Percentiles rank a stretch among this genome's conserved stretches.
These are phyloP conservation scores for Sprattus sprattus DNA, from an alignment of 2,113 vertebrate species.

Conservation along the genomic window DNA sequence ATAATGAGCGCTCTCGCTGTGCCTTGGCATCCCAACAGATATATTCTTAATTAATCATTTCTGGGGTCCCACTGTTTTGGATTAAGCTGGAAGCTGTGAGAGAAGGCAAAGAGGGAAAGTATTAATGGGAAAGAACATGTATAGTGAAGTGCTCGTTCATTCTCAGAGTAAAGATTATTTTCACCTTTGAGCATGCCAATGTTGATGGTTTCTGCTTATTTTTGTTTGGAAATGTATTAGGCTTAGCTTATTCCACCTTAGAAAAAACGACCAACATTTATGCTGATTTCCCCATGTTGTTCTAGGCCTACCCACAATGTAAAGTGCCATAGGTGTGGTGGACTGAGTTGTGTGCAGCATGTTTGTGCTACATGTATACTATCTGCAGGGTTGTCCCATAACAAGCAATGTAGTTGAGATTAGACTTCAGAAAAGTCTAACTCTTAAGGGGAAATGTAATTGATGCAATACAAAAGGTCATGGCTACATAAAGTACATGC, in stretches of 20 bases:
- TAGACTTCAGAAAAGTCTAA: not conserved
- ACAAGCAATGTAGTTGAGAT: not conserved
- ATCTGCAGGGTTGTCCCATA: not conserved
- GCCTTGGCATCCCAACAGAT: conserved; percentile 44
- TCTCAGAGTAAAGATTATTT: not conserved
- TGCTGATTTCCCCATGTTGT: not conserved
- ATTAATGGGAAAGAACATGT: not conserved
- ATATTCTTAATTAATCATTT: conserved; percentile 52
- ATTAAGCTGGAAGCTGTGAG: conserved; percentile 36
- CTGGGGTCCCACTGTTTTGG: conserved; percentile 37
- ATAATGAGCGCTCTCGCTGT: conserved; percentile 48
- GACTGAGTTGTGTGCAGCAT: not conserved
- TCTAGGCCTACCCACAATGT: not conserved
- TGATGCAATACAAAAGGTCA: not conserved
- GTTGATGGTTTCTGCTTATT: not conserved
- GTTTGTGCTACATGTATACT: not conserved
- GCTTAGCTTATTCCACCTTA: not conserved
- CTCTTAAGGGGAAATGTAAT: not conserved
- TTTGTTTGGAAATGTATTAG: not conserved
- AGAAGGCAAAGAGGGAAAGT: not conserved
- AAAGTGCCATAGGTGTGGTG: not conserved
- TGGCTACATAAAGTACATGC: not conserved
- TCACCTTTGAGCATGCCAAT: not conserved
- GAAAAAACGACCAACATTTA: not conserved
- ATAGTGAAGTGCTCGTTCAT: not conserved